phyloP scores from a whole-genome alignment of 2,888 invertebrate genomes.

The Halocaridina rubra region DNA sequence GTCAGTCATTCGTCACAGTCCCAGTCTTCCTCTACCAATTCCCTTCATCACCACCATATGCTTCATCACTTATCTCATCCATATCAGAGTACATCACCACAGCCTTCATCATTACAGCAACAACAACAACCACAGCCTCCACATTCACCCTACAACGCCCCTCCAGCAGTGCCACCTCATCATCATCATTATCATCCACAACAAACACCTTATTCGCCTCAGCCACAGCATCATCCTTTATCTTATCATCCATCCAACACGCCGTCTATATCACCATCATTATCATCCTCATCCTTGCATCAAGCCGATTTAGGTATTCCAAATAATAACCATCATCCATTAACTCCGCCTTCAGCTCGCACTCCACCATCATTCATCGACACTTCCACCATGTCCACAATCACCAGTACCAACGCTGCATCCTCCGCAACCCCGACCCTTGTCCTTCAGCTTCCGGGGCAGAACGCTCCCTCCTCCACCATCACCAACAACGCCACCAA shows the following conservation, averaged over 20 bases:
- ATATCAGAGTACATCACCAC: conserved; percentile 31
- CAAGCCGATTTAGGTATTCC: conserved; percentile 51
- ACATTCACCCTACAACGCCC: conserved; percentile 30
- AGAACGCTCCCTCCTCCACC: conserved; percentile 53
- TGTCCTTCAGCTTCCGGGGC: conserved; percentile 52
- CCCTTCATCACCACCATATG: conserved; percentile 57
- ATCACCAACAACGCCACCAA: conserved; percentile 54
- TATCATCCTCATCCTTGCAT: conserved; percentile 50
- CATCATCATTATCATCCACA: conserved; percentile 37
- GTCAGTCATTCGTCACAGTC: conserved; percentile 72
- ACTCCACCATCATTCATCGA: conserved; percentile 40
- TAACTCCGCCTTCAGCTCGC: conserved; percentile 35
- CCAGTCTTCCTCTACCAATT: conserved; percentile 63
- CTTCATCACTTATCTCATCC: conserved; percentile 55
- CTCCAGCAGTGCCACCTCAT: conserved; percentile 45
- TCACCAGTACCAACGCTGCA: conserved; percentile 46
- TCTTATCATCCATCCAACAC: conserved; percentile 40
- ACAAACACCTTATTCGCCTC: conserved; percentile 45
- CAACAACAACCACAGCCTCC: conserved; percentile 29
- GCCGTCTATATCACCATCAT: conserved; percentile 43
- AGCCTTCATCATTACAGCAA: neutral
- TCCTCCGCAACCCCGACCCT: conserved; percentile 53
- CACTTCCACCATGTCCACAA: conserved; percentile 37
- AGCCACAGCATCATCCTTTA: conserved; percentile 50
- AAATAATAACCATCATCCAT: conserved; percentile 52